A percentile compares a stretch with the other conserved stretches of the same genome.
These are phyloP conservation scores for Odocoileus virginianus DNA, from an alignment of 2,113 vertebrate species.

Conservation along the genomic window DNA sequence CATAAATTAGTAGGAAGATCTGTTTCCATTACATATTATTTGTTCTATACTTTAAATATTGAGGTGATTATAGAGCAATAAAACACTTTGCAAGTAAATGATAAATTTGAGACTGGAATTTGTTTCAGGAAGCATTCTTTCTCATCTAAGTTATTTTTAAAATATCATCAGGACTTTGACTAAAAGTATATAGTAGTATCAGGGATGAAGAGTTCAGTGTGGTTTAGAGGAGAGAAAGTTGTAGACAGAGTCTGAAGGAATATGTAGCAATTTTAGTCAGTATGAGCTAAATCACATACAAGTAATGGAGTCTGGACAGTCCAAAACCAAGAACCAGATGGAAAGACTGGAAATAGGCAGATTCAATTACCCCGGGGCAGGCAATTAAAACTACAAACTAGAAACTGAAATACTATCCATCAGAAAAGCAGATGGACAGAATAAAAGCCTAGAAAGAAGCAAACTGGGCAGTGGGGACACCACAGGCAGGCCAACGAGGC, in stretches of 20 bases:
- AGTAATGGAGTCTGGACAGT: constrained; percentile 11
- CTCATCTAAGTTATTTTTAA: not conserved
- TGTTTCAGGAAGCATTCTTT: constrained; percentile 11
- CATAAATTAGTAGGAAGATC: not conserved
- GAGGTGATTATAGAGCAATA: not conserved
- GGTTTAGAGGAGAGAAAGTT: not conserved
- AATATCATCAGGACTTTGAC: not conserved
- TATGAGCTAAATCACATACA: constrained; percentile 30
- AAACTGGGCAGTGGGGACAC: not conserved
- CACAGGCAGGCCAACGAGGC: not conserved
- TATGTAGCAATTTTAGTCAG: not conserved
- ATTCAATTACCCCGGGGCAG: not conserved
- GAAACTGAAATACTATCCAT: constrained; percentile 12
- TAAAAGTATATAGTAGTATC: not conserved
- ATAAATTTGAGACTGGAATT: not conserved
- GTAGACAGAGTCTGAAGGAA: not conserved
- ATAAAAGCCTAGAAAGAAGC: not conserved
- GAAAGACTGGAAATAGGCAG: not conserved
- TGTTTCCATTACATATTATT: not conserved
- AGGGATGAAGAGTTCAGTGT: not conserved
- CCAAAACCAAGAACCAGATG: not conserved
- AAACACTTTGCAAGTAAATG: not conserved
- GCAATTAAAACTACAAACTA: constrained; percentile 32
- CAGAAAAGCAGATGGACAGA: constrained; percentile 10
- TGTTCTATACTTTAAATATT: not conserved